Conservation (phyloP, 2,113 vertebrate species). For the Bathybates hornii region DNA sequence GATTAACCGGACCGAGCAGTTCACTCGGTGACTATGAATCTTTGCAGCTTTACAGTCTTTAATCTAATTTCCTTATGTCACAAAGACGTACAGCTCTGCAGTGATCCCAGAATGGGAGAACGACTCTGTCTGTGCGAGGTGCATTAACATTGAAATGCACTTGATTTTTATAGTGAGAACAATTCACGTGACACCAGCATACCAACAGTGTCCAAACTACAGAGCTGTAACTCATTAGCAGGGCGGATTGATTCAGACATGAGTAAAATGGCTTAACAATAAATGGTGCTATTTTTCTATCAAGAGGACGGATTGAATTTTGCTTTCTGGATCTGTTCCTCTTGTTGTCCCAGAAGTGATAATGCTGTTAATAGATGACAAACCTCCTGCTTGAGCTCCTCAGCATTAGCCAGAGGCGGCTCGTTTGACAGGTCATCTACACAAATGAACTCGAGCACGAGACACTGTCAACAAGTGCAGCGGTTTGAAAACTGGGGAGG, state of each 20-base stretch:
- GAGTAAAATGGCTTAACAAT: not conserved
- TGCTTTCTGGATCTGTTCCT: not conserved
- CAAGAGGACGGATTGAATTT: not conserved
- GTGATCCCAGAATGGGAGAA: not conserved
- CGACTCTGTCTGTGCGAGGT: not conserved
- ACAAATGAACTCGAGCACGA: conserved; percentile 46
- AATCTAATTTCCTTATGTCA: not conserved
- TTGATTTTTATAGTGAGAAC: not conserved
- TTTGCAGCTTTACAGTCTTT: not conserved
- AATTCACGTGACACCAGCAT: not conserved
- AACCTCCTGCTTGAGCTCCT: not conserved
- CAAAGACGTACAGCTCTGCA: not conserved
- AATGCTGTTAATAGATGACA: conserved; percentile 19
- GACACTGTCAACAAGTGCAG: conserved; percentile 16
- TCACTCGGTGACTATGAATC: not conserved
- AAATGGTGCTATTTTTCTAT: not conserved
- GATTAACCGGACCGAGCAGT: not conserved
- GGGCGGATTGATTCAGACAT: not conserved
- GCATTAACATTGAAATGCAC: not conserved
- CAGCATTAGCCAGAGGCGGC: not conserved
- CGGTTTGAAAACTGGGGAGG: not conserved
- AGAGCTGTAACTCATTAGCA: not conserved
- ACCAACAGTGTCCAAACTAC: not conserved
- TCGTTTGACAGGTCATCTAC: conserved; percentile 34
- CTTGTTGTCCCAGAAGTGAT: not conserved